These are phyloP conservation scores for Spondyliosoma cantharus DNA, from an alignment of 2,797 vertebrate genomes.

Conservation along the genomic window DNA sequence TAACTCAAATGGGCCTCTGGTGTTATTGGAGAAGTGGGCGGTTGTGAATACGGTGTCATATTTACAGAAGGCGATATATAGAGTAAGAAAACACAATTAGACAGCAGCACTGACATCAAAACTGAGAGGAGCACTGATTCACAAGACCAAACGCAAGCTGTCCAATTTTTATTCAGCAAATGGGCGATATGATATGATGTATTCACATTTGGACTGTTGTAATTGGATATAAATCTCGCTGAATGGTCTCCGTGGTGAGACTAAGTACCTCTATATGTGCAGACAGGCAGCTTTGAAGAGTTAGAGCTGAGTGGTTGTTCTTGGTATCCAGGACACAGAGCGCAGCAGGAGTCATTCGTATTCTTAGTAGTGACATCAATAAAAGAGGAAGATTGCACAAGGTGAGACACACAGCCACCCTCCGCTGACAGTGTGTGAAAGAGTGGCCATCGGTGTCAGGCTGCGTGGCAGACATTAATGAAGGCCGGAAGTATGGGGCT, in stretches of 20 bases:
- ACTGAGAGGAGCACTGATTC: constrained; percentile 40
- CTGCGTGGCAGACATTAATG: constrained; percentile 43
- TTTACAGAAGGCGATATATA: constrained; percentile 19
- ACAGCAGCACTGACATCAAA: constrained; percentile 47
- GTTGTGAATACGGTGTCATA: constrained; percentile 26
- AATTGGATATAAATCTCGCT: constrained; percentile 74
- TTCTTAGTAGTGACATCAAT: constrained; percentile 68
- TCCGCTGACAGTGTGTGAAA: constrained; percentile 48
- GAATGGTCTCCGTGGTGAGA: constrained; percentile 69
- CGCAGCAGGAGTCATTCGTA: constrained; percentile 66
- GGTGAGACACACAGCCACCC: constrained; percentile 44
- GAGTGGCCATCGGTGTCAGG: constrained; percentile 48
- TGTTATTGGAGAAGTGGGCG: background rate
- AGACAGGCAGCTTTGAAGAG: constrained; percentile 70
- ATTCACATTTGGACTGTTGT: constrained; percentile 62
- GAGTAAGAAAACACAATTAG: constrained; percentile 38
- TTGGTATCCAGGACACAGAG: constrained; percentile 67
- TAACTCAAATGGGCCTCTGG: constrained; percentile 12
- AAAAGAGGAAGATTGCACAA: constrained; percentile 36
- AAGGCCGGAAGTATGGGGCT: constrained; percentile 9
- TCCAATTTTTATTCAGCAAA: constrained; percentile 59
- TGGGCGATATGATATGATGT: constrained; percentile 60
- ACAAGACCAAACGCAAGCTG: constrained; percentile 54
- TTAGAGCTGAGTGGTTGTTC: constrained; percentile 62
- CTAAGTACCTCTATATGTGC: constrained; percentile 68